Evolutionary conservation across 2,888 invertebrate genomes (phyloP).

Genomic region (Acanthococcus lagerstroemiae): DNA sequence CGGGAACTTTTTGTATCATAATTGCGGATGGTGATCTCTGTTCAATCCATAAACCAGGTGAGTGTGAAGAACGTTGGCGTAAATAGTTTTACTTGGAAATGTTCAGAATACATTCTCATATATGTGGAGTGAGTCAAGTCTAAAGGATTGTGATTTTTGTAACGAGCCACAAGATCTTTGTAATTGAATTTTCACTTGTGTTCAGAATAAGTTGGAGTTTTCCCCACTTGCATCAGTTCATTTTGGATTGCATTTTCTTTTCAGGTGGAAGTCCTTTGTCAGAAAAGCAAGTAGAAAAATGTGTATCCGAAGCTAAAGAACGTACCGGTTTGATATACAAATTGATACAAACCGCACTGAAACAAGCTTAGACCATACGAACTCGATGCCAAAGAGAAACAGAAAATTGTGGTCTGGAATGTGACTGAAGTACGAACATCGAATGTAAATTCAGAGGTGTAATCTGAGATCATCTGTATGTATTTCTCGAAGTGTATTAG

Average conservation of each 20-base stretch:
- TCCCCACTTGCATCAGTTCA: background rate
- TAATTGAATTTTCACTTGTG: background rate
- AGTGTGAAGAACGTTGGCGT: too few species aligned
- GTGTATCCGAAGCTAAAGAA: conserved; percentile 51
- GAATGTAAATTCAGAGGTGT: too few species aligned
- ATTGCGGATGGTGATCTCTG: conserved; percentile 54
- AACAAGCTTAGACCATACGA: conserved; percentile 5
- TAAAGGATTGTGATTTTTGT: background rate
- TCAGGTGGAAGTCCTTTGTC: conserved; percentile 51
- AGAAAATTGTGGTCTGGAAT: too few species aligned
- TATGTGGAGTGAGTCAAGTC: too few species aligned
- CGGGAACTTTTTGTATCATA: conserved; percentile 58
- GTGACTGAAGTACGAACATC: too few species aligned
- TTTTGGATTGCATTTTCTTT: conserved; percentile 20
- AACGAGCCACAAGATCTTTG: background rate
- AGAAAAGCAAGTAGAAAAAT: conserved; percentile 49
- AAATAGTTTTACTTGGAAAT: too few species aligned
- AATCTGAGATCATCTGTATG: too few species aligned
- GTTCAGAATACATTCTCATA: too few species aligned
- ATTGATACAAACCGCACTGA: conserved; percentile 42
- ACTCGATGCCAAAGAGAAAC: background rate
- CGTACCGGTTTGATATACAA: conserved; percentile 48
- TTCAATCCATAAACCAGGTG: conserved; percentile 63
- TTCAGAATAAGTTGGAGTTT: background rate
- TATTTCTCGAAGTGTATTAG: too few species aligned